Conservation (phyloP, 2,113 vertebrate species). For the Echinops telfairi region DNA sequence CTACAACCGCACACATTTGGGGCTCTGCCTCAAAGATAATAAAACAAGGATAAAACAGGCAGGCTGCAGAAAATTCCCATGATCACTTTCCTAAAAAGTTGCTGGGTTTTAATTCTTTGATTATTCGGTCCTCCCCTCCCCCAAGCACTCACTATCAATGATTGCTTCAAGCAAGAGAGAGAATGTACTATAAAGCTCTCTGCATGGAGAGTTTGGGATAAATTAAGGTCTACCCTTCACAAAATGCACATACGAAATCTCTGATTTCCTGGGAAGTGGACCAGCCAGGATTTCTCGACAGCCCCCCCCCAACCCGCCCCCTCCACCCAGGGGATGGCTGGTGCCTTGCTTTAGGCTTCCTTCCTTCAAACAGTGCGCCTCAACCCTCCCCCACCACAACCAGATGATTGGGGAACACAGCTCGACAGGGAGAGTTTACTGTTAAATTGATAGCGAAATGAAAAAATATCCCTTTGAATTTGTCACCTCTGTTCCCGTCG, state of each 20-base stretch:
- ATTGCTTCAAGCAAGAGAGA: constrained; percentile 72
- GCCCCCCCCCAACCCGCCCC: constrained; percentile 10
- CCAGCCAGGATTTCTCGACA: constrained; percentile 43
- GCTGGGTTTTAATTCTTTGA: constrained; percentile 80
- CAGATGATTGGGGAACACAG: constrained; percentile 71
- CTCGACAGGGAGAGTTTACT: constrained; percentile 75
- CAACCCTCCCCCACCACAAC: constrained; percentile 58
- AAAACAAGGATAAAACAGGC: constrained; percentile 80
- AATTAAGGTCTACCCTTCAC: constrained; percentile 73
- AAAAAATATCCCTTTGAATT: constrained; percentile 77
- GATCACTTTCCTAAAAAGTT: constrained; percentile 84
- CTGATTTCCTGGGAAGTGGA: constrained; percentile 53
- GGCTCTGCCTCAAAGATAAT: constrained; percentile 83
- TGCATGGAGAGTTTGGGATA: constrained; percentile 76
- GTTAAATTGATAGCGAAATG: constrained; percentile 74
- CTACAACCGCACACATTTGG: constrained; percentile 84
- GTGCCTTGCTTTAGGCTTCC: constrained; percentile 71
- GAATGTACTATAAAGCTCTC: constrained; percentile 73
- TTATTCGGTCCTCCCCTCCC: constrained; percentile 70
- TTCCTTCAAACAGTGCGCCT: constrained; percentile 68
- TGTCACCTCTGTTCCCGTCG: constrained; percentile 65
- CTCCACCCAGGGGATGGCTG: constrained; percentile 74
- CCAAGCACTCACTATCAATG: constrained; percentile 66
- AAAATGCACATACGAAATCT: constrained; percentile 65
- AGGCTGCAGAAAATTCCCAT: constrained; percentile 77